phyloP scores from a whole-genome alignment of 2,888 invertebrate species.

The Dynastes grantii region DNA sequence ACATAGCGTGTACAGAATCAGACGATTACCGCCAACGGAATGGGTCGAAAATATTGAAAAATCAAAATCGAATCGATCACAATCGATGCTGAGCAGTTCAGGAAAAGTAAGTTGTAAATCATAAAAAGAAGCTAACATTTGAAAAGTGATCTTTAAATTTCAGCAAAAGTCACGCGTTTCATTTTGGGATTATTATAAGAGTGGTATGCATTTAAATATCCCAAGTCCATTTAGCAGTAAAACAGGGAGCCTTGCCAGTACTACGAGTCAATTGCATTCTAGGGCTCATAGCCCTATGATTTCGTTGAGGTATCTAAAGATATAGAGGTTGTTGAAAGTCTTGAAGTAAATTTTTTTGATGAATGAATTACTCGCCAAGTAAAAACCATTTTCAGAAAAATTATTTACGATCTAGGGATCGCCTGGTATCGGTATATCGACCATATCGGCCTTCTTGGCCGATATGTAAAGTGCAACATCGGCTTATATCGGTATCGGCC shows the following conservation, averaged over 20 bases:
- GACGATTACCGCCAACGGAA: slow-evolving; percentile 85
- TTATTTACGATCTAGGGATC: too few species aligned
- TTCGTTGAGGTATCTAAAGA: slow-evolving; percentile 68
- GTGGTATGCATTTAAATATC: slow-evolving; percentile 56
- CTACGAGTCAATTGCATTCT: slow-evolving; percentile 65
- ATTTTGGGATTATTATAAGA: slow-evolving; percentile 64
- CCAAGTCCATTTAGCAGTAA: slow-evolving; percentile 64
- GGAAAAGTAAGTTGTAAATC: slow-evolving; percentile 58
- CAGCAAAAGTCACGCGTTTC: slow-evolving; percentile 59
- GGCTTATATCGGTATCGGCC: too few species aligned
- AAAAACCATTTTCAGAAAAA: not conserved
- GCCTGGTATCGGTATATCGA: too few species aligned
- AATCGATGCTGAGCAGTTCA: slow-evolving; percentile 60
- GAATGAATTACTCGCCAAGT: not conserved
- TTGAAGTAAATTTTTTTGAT: slow-evolving; percentile 17
- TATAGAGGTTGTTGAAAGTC: not conserved
- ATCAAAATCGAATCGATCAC: slow-evolving; percentile 56
- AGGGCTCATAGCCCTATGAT: slow-evolving; percentile 73
- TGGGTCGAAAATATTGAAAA: slow-evolving; percentile 63
- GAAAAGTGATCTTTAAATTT: too few species aligned
- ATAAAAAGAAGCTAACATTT: too few species aligned
- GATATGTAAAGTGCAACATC: too few species aligned
- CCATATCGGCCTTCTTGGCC: too few species aligned
- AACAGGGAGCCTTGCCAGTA: slow-evolving; percentile 58
- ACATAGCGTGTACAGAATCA: slow-evolving; percentile 87